These are phyloP conservation scores for Sepioteuthis lessoniana DNA, from an alignment of 2,888 invertebrate genomes.

Conservation along the genomic window DNA sequence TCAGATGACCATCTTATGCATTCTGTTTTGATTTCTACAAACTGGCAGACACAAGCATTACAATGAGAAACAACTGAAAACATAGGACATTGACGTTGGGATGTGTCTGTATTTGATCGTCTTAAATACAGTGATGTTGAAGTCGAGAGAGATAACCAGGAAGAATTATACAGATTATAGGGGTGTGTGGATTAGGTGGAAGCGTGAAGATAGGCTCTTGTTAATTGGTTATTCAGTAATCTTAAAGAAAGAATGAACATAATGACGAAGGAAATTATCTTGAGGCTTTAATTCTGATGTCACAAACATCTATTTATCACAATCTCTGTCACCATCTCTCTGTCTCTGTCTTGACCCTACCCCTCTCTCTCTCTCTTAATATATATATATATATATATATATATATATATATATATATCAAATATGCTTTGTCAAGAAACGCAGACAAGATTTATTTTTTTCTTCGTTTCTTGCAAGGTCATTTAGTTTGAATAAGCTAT, in stretches of 20 bases:
- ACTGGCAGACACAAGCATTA: background rate
- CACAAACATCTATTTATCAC: background rate
- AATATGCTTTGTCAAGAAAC: too few relatives aligned
- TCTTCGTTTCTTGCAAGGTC: too few relatives aligned
- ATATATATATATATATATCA: too few relatives aligned
- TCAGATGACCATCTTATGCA: too few relatives aligned
- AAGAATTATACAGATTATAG: background rate
- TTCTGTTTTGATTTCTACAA: background rate
- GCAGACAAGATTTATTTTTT: too few relatives aligned
- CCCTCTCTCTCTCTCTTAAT: background rate
- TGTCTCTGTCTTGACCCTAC: background rate
- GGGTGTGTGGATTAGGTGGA: background rate
- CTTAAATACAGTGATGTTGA: background rate
- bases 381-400: too few relatives aligned
- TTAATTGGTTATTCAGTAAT: background rate
- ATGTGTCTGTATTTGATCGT: background rate
- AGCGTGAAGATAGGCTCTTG: background rate
- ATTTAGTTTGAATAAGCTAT: too few relatives aligned
- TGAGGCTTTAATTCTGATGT: background rate
- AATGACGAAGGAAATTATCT: background rate
- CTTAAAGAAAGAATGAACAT: background rate
- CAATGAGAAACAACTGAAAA: background rate
- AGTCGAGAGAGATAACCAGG: background rate
- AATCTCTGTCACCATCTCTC: background rate
- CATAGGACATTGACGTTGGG: background rate